Conservation (phyloP, 2,797 vertebrate genomes). For the Mormyrops attenuatus region DNA sequence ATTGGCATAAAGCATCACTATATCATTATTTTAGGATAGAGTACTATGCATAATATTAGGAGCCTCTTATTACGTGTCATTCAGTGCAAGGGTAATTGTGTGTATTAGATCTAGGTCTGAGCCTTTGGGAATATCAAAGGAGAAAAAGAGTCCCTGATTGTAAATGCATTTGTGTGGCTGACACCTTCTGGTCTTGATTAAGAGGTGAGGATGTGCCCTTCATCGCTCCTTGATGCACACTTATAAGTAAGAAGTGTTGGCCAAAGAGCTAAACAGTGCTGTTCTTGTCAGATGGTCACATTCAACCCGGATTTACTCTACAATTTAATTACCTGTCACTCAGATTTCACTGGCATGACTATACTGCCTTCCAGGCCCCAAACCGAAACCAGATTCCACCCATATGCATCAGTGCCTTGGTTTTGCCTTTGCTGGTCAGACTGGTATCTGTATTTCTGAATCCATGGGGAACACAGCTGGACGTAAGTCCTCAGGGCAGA, state of each 20-base stretch:
- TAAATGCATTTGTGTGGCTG: neutral
- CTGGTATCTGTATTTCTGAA: neutral
- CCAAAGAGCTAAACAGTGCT: neutral
- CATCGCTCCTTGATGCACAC: neutral
- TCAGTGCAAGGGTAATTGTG: neutral
- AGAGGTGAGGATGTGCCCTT: neutral
- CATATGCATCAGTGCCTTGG: neutral
- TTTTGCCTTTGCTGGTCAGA: neutral
- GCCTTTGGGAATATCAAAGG: neutral
- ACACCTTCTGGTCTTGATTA: neutral
- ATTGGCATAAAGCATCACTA: neutral
- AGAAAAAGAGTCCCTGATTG: neutral
- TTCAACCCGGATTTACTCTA: neutral
- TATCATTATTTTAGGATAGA: neutral
- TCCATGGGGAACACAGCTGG: neutral
- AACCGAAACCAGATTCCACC: neutral
- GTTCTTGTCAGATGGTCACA: neutral
- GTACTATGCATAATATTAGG: neutral
- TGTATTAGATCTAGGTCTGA: neutral
- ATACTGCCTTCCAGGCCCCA: neutral
- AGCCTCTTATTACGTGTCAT: neutral
- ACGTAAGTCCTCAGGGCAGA: neutral
- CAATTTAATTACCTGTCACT: conserved; percentile 17
- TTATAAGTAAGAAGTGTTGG: neutral
- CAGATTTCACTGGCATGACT: conserved; percentile 10